Percentiles rank a stretch among this genome's conserved stretches.
Evolutionary conservation across 37 sponge, comb jelly and placozoan species (phyloP).

Genomic region (Diacarnus erythraeanus): DNA sequence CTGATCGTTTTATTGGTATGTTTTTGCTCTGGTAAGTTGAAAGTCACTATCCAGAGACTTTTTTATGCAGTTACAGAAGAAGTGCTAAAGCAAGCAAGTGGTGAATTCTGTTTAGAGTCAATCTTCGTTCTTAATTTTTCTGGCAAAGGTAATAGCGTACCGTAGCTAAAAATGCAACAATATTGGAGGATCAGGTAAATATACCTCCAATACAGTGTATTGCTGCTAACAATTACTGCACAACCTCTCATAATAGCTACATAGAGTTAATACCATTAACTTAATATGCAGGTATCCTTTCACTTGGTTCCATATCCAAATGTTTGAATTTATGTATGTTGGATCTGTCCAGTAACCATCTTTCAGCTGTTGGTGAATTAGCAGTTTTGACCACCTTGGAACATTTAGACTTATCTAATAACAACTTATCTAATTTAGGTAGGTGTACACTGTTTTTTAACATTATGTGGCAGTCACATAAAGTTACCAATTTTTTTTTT

Average conservation of each 20-base stretch:
- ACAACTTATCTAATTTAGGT: constrained; percentile 18
- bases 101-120: constrained; percentile 36
- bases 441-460: neutral
- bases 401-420: constrained; percentile 35
- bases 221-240: no score
- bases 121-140: constrained; percentile 30
- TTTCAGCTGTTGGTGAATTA: constrained; percentile 12
- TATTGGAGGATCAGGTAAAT: no score
- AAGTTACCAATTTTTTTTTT: no score
- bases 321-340: constrained; percentile 19
- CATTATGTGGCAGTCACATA: neutral
- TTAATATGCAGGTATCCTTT: neutral
- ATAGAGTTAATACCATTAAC: neutral
- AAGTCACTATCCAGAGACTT: neutral
- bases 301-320: constrained; percentile 5
- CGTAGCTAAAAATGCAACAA: no score
- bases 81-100: constrained; percentile 4
- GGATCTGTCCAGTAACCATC: constrained; percentile 35
- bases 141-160: constrained; percentile 33
- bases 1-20: neutral
- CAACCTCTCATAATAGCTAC: neutral
- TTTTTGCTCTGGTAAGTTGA: no score
- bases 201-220: no score
- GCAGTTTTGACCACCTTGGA: constrained; percentile 18
- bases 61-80: constrained; percentile 10